Conservation (phyloP, 2,113 vertebrate genomes). For the Promerops cafer region DNA sequence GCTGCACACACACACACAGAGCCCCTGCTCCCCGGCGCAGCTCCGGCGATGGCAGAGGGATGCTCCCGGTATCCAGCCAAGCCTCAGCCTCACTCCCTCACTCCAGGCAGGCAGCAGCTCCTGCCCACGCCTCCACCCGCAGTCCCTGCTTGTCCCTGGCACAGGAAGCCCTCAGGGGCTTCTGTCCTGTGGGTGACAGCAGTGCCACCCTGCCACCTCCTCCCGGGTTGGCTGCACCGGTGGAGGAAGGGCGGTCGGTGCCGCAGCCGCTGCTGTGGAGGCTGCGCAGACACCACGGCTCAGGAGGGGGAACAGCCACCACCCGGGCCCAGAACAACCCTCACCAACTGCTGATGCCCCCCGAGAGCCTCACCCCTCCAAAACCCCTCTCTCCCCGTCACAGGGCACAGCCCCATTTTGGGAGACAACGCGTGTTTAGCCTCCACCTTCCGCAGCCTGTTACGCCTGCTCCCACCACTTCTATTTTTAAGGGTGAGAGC, state of each 20-base stretch:
- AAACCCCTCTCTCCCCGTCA: neutral
- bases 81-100: neutral
- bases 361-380: neutral
- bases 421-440: neutral
- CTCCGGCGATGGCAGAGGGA: neutral
- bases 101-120: neutral
- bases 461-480: conserved; percentile 27
- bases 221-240: neutral
- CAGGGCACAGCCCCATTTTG: neutral
- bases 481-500: conserved; percentile 50
- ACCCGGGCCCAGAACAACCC: neutral
- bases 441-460: neutral
- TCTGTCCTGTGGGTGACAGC: neutral
- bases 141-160: neutral
- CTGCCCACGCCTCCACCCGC: neutral
- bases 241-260: neutral
- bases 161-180: neutral
- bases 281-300: neutral
- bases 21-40: accelerated
- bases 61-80: neutral
- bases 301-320: neutral
- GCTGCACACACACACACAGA: neutral
- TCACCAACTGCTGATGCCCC: accelerated
- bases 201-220: neutral
- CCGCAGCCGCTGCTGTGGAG: accelerated